Base-by-base conservation (phyloP, 1,140 invertebrate species). In the Drosophila mauritiana region DNA sequence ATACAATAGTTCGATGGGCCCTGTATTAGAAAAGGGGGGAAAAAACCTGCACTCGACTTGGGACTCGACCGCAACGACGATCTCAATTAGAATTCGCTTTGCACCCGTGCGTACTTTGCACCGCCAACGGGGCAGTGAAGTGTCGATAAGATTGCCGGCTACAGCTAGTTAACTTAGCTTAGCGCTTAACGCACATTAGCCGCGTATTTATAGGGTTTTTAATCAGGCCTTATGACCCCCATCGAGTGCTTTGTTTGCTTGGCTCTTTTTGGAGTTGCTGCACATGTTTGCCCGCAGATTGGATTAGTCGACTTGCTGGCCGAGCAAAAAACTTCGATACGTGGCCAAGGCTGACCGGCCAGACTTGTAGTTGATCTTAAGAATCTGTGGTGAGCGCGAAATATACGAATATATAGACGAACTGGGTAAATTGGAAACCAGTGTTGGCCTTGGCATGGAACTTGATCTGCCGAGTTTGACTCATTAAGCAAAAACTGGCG, bases 81-180 rank as follows among this genome's bases (percentile, higher is more conserved):
- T 73, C 57, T 48, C 49, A 62, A 74, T 74, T 73, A 42, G 27
- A 73, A 74, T 80, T 83, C 27, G 61, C 39, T 80, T 53, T 48
- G 57, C 45, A 73, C 65, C 65, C 57, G 25, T 42, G 20, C 51
- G 82, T 74, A 86, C 82, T 81, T 85, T 85, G 82, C 64, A 73
- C 80, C 45, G 17, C 20, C 25, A 34, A 25, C 36, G 39, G 56
- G 76, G 45, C 58, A 62, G 42, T 48, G 58, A 4, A 72, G 58
- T 53, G 53, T 81, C 68, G 82, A 86, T 86, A 76, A 86, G 82
- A 86, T 86, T 64, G 69, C 34, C 52, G n/a, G 46, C 45, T 68
- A 53, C 31, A 48, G 57, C 68, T 31, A 51, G 34, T 51, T 36
- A 53, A 51, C 65, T 82, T 76, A 69, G 45, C 46, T 45, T 45